Base-by-base conservation (phyloP, 2,113 vertebrate genomes). In the Brachyhypopomus gauderio region DNA sequence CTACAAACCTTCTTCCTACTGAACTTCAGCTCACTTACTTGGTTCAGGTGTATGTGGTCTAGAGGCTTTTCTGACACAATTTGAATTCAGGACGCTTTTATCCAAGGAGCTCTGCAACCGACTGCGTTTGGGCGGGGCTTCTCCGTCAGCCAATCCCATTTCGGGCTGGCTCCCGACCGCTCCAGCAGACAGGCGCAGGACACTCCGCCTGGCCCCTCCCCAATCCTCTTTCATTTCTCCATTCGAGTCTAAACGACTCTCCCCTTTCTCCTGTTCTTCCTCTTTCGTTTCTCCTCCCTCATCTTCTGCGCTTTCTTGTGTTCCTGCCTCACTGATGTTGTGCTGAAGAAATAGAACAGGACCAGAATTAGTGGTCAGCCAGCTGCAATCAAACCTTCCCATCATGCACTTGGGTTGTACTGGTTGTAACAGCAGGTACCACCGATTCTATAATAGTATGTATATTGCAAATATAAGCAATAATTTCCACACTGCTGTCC, bases 1-100 rank as follows among this genome's bases (percentile, higher is more conserved):
- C n/a, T n/a, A n/a, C n/a, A n/a, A n/a, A n/a, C n/a, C n/a, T n/a
- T n/a, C n/a, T n/a, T n/a, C n/a, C 19, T 48, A 48, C 45, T 60
- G 5, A 30, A 36, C 23, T 67, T 55, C 11, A n/a, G 20, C 0
- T 63, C 64, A 90, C 92, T 92, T 82, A 94, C 93, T 94, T 23
- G 88, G 88, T 72, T 92, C 92, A 80, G 67, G 8, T 3, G 83
- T 25, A 36, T 71, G 48, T 48, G 16, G 11, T 5, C 72, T 67
- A 55, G 64, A 56, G 4, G 75, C 72, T 8, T 80, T 58, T 27
- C 20, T 72, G 48, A 56, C 16, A 69, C 64, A 36, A 5, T 63
- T 23, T 14, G 45, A 79, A 25, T 34, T 41, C 20, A 36, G 9
- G 56, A 27, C 7, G 55, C 23, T 64, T 30, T 77, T 62, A 34